These are phyloP conservation scores for Litocranius walleri DNA, from an alignment of 2,113 vertebrate species.

Conservation along the genomic window DNA sequence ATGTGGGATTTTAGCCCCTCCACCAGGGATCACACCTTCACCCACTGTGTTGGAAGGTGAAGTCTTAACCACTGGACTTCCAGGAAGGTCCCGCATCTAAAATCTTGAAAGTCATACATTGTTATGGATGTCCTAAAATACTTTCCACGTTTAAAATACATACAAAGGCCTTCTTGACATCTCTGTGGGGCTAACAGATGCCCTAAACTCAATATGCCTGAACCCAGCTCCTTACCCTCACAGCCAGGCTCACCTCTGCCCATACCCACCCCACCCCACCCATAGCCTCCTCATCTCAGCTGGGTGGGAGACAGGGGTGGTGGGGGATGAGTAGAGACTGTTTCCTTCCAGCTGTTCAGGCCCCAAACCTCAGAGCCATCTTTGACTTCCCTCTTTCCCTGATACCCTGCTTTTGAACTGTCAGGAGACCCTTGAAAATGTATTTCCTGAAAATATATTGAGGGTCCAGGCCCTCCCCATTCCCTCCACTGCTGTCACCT, in stretches of 20 bases:
- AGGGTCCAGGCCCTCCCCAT: background rate
- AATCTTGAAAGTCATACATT: background rate
- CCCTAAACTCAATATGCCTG: background rate
- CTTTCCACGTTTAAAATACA: background rate
- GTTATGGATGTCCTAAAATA: background rate
- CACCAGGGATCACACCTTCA: background rate
- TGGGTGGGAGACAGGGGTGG: background rate
- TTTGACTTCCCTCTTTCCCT: background rate
- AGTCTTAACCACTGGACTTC: background rate
- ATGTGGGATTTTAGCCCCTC: background rate
- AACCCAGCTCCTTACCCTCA: accelerated
- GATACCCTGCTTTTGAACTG: background rate
- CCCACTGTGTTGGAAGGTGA: background rate
- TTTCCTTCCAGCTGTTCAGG: background rate
- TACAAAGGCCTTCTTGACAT: background rate
- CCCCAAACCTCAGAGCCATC: background rate
- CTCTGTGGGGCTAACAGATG: background rate
- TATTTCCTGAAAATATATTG: background rate
- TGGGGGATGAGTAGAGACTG: background rate
- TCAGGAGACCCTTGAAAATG: background rate
- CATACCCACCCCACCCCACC: too few species aligned
- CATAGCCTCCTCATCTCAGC: background rate
- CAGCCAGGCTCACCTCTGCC: background rate
- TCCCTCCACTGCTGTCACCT: too few species aligned
- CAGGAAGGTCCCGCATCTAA: background rate